Conservation (phyloP, 2,113 vertebrate species). For the Pantherophis guttatus region DNA sequence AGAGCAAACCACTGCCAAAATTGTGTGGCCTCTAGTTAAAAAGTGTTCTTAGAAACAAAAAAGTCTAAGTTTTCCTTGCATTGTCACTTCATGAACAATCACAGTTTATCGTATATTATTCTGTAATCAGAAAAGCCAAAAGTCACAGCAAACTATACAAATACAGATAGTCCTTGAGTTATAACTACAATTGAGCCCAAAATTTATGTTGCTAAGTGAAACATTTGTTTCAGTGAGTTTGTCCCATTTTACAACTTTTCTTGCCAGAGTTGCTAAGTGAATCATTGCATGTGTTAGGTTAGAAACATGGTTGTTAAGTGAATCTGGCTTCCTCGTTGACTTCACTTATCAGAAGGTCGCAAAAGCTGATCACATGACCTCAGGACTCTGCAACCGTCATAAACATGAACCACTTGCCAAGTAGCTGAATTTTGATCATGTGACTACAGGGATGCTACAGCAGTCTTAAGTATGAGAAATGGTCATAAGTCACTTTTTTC, state of each 20-base stretch:
- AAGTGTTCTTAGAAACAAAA: neutral
- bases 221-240: neutral
- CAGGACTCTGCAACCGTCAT: neutral
- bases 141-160: neutral
- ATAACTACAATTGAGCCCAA: neutral
- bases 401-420: neutral
- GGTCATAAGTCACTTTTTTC: neutral
- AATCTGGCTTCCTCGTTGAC: neutral
- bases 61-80: neutral
- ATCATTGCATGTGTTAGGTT: neutral
- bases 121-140: conserved; percentile 18
- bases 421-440: neutral
- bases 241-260: neutral
- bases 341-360: neutral
- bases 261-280: neutral
- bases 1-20: neutral
- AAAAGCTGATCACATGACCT: neutral
- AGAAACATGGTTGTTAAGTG: neutral
- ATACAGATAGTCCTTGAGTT: neutral
- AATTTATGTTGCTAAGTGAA: neutral
- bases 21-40: neutral
- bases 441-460: neutral
- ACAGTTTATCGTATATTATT: conserved; percentile 13
- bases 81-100: conserved; percentile 14
- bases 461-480: neutral